These are phyloP conservation scores for Epistrophe grossulariae DNA, from an alignment of 2,888 invertebrate species.

Conservation along the genomic window DNA sequence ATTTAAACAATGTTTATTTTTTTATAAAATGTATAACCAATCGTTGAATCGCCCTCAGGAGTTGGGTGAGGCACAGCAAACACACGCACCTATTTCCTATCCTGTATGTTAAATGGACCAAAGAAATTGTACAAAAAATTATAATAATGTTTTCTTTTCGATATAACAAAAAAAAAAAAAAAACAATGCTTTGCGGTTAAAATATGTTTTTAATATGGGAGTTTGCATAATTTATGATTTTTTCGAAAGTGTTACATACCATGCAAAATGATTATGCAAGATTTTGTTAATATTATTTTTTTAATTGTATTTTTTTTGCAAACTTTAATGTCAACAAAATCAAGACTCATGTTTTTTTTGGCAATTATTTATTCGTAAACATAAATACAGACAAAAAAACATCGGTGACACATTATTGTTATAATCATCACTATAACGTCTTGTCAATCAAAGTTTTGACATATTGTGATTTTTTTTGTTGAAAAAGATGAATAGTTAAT, in stretches of 20 bases:
- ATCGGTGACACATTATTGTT: neutral
- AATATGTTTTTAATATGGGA: constrained; percentile 4
- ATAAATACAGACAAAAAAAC: neutral
- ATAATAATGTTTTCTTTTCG: neutral
- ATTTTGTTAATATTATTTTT: neutral
- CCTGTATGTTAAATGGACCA: constrained; percentile 4
- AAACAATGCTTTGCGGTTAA: neutral
- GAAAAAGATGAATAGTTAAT: neutral
- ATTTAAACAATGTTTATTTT: constrained; percentile 1
- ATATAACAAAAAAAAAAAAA: neutral
- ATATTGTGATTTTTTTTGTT: neutral
- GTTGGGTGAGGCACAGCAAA: neutral
- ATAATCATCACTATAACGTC: neutral
- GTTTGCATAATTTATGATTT: constrained; percentile 27
- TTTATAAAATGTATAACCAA: neutral
- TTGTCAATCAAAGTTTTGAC: constrained; percentile 10
- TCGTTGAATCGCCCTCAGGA: constrained; percentile 14
- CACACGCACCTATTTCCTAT: neutral
- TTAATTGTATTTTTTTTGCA: constrained; percentile 17
- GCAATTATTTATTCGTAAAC: neutral
- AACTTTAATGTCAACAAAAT: neutral
- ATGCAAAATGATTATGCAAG: constrained; percentile 38
- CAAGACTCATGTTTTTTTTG: neutral
- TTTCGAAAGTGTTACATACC: constrained; percentile 9
- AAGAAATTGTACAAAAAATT: neutral